Percentiles rank a stretch among this genome's conserved stretches.
Conservation (phyloP, 2,113 vertebrate species). For the Silurus glanis region DNA sequence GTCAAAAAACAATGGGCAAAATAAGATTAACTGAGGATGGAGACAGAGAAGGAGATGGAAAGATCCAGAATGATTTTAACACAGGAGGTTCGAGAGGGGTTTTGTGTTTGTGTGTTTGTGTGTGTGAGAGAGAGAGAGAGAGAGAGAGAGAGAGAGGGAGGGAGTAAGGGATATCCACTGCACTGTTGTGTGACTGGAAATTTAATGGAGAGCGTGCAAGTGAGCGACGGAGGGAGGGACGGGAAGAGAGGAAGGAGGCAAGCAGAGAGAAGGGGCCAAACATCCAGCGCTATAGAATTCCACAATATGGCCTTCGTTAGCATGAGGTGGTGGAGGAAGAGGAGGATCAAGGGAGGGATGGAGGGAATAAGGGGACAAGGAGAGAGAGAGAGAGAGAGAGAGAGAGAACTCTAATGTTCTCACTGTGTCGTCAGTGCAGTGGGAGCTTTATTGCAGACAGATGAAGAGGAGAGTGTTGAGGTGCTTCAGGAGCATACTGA, state of each 20-base stretch:
- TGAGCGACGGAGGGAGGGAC: constrained; percentile 44
- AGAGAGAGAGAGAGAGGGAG: constrained; percentile 43
- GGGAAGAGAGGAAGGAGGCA: constrained; percentile 18
- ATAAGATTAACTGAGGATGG: constrained; percentile 54
- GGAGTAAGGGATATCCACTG: constrained; percentile 79
- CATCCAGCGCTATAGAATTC: constrained; percentile 61
- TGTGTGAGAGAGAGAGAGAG: constrained; percentile 54
- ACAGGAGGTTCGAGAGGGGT: constrained; percentile 43
- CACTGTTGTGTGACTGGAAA: constrained; percentile 87
- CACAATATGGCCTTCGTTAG: constrained; percentile 52
- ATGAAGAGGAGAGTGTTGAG: constrained; percentile 4
- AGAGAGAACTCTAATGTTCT: constrained; percentile 34
- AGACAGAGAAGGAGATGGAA: constrained; percentile 50
- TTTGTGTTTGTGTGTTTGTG: constrained; percentile 10
- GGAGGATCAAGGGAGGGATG: neutral
- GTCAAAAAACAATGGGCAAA: neutral
- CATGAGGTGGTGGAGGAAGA: constrained; percentile 42
- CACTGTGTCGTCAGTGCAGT: constrained; percentile 52
- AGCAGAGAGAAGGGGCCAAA: constrained; percentile 24
- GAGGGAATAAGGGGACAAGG: constrained; percentile 2
- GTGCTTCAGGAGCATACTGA: constrained; percentile 6
- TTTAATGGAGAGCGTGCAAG: constrained; percentile 73
- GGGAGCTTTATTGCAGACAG: constrained; percentile 56
- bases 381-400: neutral
- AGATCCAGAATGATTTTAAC: constrained; percentile 63